Evolutionary conservation across 2,888 invertebrate species (phyloP).

Genomic region (Mesorhabditis spiculigera): DNA sequence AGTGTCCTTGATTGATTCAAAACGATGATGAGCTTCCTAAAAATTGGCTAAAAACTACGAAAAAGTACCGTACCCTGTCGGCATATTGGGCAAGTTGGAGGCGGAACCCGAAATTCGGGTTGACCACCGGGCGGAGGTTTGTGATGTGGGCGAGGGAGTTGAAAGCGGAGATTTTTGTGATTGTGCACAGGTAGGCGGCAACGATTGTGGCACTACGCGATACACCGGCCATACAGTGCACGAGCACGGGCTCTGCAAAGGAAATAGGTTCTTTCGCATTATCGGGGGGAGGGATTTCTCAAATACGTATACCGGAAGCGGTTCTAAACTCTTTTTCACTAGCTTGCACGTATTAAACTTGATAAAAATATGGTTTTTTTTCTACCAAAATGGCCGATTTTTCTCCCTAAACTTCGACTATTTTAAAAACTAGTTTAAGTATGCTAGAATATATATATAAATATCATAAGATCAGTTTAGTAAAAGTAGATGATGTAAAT

Average conservation of each 20-base stretch:
- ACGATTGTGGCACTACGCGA: constrained; percentile 46
- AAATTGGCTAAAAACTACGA: not conserved
- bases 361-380: not conserved
- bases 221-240: constrained; percentile 52
- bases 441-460: no score
- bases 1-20: no score
- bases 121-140: constrained; percentile 26
- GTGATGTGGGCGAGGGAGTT: constrained; percentile 33
- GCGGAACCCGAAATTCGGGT: constrained; percentile 52
- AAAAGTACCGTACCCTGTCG: constrained; percentile 23
- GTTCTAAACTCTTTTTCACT: not conserved
- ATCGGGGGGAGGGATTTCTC: not conserved
- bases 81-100: constrained; percentile 45
- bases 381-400: constrained; percentile 10
- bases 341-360: not conserved
- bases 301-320: not conserved
- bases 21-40: no score
- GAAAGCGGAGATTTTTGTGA: constrained; percentile 32
- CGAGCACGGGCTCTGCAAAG: constrained; percentile 41
- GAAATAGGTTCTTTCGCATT: not conserved
- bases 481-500: no score
- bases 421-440: no score
- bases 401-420: not conserved
- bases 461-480: no score
- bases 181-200: constrained; percentile 43